These are phyloP conservation scores for Phalacrocorax pelagicus DNA, from an alignment of 2,113 vertebrate species.

Conservation along the genomic window DNA sequence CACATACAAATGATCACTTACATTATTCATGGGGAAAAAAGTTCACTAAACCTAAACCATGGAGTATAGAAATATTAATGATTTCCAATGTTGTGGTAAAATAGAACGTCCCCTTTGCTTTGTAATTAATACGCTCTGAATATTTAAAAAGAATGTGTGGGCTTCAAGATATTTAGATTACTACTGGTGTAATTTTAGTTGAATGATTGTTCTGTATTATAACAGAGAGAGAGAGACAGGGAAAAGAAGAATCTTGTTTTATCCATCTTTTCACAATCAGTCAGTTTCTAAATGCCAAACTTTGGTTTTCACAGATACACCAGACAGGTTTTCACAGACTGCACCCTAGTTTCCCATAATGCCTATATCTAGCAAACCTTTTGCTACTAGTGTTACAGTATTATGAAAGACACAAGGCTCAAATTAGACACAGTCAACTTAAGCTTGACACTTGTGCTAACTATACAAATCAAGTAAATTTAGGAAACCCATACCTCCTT, in stretches of 20 bases:
- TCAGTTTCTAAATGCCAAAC: background rate
- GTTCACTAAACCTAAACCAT: background rate
- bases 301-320: background rate
- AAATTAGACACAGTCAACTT: background rate
- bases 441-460: background rate
- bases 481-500: slow-evolving; percentile 83
- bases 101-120: background rate
- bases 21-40: background rate
- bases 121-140: background rate
- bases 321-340: background rate
- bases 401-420: background rate
- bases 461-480: background rate
- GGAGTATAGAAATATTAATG: background rate
- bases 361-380: background rate
- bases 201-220: background rate
- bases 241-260: background rate
- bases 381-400: background rate
- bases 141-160: background rate
- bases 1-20: background rate
- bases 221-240: background rate
- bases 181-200: background rate
- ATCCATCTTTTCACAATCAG: background rate
- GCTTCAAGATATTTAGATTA: background rate
- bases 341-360: background rate
- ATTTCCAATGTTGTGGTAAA: background rate